Conservation (phyloP, 2,888 invertebrate genomes). For the Lycophotia porphyrea region DNA sequence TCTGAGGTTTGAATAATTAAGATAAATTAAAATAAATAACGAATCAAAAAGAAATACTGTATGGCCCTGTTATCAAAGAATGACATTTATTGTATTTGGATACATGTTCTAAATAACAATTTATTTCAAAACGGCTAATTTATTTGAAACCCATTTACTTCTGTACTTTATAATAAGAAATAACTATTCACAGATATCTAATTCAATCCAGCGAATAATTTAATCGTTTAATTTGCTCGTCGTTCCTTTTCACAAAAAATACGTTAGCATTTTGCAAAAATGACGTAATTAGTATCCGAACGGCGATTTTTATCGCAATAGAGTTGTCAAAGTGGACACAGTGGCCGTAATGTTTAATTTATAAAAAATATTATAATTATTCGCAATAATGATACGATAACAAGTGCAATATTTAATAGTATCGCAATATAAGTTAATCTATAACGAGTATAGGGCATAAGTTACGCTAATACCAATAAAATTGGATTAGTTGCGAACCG, state of each 20-base stretch:
- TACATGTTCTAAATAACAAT: not conserved
- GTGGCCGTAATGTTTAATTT: constrained; percentile 55
- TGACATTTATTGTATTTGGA: constrained; percentile 44
- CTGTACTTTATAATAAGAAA: not conserved
- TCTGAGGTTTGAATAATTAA: too few species aligned
- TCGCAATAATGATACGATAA: constrained; percentile 68
- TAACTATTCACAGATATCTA: not conserved
- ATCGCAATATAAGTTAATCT: constrained; percentile 29
- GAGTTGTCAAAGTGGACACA: constrained; percentile 55
- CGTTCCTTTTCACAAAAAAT: constrained; percentile 15
- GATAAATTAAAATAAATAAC: not conserved
- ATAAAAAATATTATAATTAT: constrained; percentile 58
- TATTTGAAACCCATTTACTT: not conserved
- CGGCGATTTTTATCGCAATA: constrained; percentile 50
- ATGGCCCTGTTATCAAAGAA: not conserved
- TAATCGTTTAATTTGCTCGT: not conserved
- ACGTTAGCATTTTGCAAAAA: constrained; percentile 29
- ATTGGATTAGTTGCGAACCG: constrained; percentile 33
- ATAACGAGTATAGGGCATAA: constrained; percentile 13
- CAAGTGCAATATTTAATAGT: constrained; percentile 65
- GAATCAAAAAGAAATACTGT: not conserved
- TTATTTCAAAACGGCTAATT: too few species aligned
- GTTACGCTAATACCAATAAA: constrained; percentile 38
- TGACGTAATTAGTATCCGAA: constrained; percentile 58
- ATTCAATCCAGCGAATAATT: not conserved